phyloP scores from a whole-genome alignment of 2,797 vertebrate genomes.

The Bovichtus diacanthus region DNA sequence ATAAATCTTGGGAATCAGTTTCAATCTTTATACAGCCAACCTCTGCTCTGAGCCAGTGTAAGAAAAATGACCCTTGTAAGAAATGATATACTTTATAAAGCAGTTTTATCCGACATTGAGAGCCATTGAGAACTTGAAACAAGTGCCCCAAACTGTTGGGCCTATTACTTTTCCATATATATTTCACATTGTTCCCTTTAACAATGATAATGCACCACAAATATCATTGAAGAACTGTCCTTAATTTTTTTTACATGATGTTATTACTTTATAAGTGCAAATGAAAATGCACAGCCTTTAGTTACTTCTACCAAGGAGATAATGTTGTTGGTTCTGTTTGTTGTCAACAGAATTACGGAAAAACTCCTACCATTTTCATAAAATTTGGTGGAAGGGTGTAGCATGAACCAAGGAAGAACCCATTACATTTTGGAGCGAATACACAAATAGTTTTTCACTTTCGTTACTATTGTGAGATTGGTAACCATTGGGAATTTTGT shows the following conservation, averaged over 20 bases:
- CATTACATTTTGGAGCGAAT: no score
- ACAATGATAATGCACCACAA: not conserved
- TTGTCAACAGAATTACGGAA: no score
- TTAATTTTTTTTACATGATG: not conserved
- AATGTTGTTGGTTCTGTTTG: no score
- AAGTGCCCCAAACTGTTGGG: not conserved
- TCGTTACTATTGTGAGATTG: no score
- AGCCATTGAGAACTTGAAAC: constrained; percentile 3
- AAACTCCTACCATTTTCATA: no score
- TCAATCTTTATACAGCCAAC: not conserved
- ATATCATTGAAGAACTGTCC: not conserved
- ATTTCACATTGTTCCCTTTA: constrained; percentile 17
- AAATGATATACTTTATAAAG: constrained; percentile 5
- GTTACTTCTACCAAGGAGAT: not conserved
- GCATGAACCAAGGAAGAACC: no score
- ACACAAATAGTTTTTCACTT: no score
- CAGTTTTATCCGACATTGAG: not conserved
- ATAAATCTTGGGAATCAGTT: constrained; percentile 5
- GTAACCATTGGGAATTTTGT: no score
- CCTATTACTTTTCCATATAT: constrained; percentile 2
- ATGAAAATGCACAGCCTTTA: not conserved
- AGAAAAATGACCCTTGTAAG: not conserved
- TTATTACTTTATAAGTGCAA: not conserved
- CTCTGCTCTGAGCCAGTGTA: not conserved
- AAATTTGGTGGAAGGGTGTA: no score